Percentiles rank a stretch among this genome's conserved stretches.
Conservation (phyloP, 2,113 vertebrate genomes). For the Lagenorhynchus albirostris region DNA sequence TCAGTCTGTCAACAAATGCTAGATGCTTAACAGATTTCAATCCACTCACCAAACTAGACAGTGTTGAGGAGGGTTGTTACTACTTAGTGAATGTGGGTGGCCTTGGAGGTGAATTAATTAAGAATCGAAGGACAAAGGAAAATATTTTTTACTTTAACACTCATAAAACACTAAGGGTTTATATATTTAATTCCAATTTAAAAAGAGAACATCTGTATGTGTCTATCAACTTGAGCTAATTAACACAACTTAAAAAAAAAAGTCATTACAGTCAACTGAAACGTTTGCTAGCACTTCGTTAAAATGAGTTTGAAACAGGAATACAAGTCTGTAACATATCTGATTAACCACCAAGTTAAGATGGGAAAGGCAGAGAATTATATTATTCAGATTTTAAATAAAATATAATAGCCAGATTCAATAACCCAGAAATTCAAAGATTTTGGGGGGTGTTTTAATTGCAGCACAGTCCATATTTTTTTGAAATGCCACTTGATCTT, state of each 20-base stretch:
- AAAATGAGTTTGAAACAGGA: constrained; percentile 82
- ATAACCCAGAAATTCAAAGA: constrained; percentile 63
- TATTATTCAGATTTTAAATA: constrained; percentile 75
- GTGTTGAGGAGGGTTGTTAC: constrained; percentile 68
- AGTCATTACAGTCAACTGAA: constrained; percentile 76
- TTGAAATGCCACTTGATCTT: constrained; percentile 33
- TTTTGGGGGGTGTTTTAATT: constrained; percentile 57
- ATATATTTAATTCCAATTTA: constrained; percentile 78
- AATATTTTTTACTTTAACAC: constrained; percentile 81
- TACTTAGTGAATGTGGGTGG: constrained; percentile 80
- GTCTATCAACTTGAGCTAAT: constrained; percentile 77
- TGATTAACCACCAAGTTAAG: constrained; percentile 77
- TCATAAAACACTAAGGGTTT: constrained; percentile 76
- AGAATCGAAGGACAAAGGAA: constrained; percentile 80
- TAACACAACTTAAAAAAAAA: constrained; percentile 80
- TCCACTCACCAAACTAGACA: constrained; percentile 55
- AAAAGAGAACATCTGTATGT: constrained; percentile 75
- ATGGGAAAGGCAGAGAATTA: constrained; percentile 67
- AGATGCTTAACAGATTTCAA: constrained; percentile 72
- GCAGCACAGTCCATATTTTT: constrained; percentile 51
- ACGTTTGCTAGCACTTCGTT: constrained; percentile 84
- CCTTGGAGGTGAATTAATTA: constrained; percentile 78
- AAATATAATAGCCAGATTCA: constrained; percentile 71
- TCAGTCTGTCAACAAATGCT: constrained; percentile 62
- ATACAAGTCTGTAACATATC: constrained; percentile 80